Percentiles rank a stretch among this genome's conserved stretches.
Conservation (phyloP, 2,797 vertebrate genomes). For the Ambastaia sidthimunki region DNA sequence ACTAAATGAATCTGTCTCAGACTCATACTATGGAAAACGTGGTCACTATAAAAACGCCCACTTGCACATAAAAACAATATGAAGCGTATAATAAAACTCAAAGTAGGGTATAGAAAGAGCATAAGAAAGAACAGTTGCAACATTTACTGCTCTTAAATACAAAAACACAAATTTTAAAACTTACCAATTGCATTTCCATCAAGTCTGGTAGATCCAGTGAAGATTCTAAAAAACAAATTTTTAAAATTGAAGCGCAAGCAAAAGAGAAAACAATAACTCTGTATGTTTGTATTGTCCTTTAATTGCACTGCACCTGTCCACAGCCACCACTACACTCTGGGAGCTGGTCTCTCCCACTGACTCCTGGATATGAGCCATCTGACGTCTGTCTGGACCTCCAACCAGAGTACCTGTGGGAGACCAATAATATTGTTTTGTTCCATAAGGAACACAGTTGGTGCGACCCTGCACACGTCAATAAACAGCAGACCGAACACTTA, state of each 20-base stretch:
- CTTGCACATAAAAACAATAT: not conserved
- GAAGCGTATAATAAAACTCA: not conserved
- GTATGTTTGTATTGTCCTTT: not conserved
- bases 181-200: slow-evolving; percentile 95
- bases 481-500: not conserved
- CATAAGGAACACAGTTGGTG: not conserved
- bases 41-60: not conserved
- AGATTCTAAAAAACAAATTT: slow-evolving; percentile 81
- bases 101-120: not conserved
- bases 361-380: slow-evolving; percentile 95
- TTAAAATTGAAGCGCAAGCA: not conserved
- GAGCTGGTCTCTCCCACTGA: slow-evolving; percentile 97
- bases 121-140: not conserved
- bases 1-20: not conserved
- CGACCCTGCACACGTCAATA: not conserved
- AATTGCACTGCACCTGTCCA: slow-evolving; percentile 84
- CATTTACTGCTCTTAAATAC: not conserved
- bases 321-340: slow-evolving; percentile 95
- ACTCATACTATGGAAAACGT: not conserved
- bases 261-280: not conserved
- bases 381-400: slow-evolving; percentile 89
- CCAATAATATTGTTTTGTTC: slow-evolving; percentile 34
- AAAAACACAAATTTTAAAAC: not conserved
- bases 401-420: slow-evolving; percentile 86
- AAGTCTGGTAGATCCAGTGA: slow-evolving; percentile 92